A percentile compares a stretch with the other conserved stretches of the same genome.
Conservation (phyloP, 2,113 vertebrate species). For the Cyphomyrus plagiostoma region DNA sequence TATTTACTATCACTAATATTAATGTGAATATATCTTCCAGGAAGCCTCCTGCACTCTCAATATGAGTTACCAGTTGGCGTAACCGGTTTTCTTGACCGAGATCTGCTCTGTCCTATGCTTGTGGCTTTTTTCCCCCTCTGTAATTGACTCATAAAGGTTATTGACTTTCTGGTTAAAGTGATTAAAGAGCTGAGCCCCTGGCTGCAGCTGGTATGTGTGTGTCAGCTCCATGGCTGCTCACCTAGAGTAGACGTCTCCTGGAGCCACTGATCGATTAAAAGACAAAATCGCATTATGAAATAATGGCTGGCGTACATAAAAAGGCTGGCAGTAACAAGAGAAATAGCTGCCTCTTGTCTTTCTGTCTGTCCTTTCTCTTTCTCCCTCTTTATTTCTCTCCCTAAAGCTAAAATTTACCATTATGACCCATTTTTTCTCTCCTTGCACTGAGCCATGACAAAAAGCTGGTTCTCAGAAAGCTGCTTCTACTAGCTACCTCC, state of each 20-base stretch:
- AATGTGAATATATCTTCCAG: constrained; percentile 49
- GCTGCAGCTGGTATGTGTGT: constrained; percentile 30
- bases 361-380: neutral
- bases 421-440: neutral
- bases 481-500: neutral
- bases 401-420: neutral
- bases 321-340: constrained; percentile 12
- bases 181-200: constrained; percentile 46
- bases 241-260: constrained; percentile 37
- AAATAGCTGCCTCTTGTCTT: neutral
- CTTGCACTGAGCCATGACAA: neutral
- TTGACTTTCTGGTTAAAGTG: constrained; percentile 56
- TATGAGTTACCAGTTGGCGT: constrained; percentile 54
- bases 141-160: constrained; percentile 52
- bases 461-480: neutral
- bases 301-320: constrained; percentile 35
- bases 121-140: constrained; percentile 29
- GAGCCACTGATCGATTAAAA: constrained; percentile 29
- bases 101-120: constrained; percentile 34
- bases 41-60: constrained; percentile 47
- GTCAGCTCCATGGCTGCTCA: constrained; percentile 37
- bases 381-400: neutral
- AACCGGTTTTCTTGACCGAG: constrained; percentile 44
- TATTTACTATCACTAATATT: constrained; percentile 49
- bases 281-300: constrained; percentile 38